These are phyloP conservation scores for Calameuta idolon DNA, from an alignment of 2,888 invertebrate species.

Conservation along the genomic window DNA sequence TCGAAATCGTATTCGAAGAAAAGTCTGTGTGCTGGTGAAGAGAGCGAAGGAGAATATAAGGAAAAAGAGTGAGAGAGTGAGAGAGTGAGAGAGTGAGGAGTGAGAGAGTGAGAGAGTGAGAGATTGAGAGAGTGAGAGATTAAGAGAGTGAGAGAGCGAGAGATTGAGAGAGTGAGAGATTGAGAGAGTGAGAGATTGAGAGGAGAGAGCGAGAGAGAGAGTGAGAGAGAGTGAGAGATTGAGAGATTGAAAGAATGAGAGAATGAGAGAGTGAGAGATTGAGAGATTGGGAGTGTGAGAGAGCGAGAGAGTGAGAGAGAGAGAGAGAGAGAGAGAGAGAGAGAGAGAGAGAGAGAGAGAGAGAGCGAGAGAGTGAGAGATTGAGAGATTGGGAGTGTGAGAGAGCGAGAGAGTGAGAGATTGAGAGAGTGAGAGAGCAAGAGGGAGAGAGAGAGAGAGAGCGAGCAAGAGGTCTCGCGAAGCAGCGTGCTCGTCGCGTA, in stretches of 20 bases:
- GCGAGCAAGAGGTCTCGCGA: slow-evolving; percentile 23
- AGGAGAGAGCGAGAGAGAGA: slow-evolving; percentile 24
- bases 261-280: slow-evolving; percentile 27
- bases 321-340: slow-evolving; percentile 18
- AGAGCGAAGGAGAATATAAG: slow-evolving; percentile 18
- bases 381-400: slow-evolving; percentile 15
- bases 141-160: slow-evolving; percentile 28
- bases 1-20: background rate
- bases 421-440: slow-evolving; percentile 27
- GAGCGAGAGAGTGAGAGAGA: slow-evolving; percentile 24
- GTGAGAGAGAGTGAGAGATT: slow-evolving; percentile 15
- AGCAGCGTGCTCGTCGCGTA: slow-evolving; percentile 2
- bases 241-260: slow-evolving; percentile 3
- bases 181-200: slow-evolving; percentile 21
- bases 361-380: slow-evolving; percentile 22
- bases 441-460: slow-evolving; percentile 20
- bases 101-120: slow-evolving; percentile 18
- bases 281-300: slow-evolving; percentile 3
- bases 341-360: slow-evolving; percentile 13
- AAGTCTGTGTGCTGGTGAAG: no score
- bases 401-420: slow-evolving; percentile 23
- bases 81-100: slow-evolving; percentile 25
- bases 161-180: no score
- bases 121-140: slow-evolving; percentile 24
- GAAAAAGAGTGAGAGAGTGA: slow-evolving; percentile 16